phyloP scores from a whole-genome alignment of 2,113 vertebrate genomes.

The Bubalus kerabau region DNA sequence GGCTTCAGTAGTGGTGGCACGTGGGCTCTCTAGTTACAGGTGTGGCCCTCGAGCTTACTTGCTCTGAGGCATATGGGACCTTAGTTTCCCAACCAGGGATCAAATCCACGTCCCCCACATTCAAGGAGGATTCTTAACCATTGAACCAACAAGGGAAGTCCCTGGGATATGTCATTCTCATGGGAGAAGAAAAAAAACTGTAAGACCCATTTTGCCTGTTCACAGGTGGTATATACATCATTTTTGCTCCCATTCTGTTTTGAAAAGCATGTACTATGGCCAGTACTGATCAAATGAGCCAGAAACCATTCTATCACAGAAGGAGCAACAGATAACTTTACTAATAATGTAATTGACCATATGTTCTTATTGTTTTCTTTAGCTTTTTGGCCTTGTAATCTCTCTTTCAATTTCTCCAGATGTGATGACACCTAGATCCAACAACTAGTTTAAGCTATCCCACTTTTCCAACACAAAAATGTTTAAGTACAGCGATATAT shows the following conservation, averaged over 20 bases:
- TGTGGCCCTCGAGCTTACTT: not conserved
- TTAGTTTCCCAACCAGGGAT: not conserved
- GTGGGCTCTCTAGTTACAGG: not conserved
- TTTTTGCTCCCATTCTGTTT: not conserved
- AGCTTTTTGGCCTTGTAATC: not conserved
- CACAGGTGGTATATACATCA: not conserved
- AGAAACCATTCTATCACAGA: not conserved
- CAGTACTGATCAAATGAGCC: not conserved
- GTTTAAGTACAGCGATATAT: not conserved
- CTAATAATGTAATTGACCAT: not conserved
- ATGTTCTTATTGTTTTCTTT: not conserved
- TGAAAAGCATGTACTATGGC: not conserved
- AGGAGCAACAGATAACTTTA: not conserved
- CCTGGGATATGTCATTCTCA: not conserved
- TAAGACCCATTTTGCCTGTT: not conserved
- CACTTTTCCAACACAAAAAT: not conserved
- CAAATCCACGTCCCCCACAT: accelerated
- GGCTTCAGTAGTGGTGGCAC: not conserved
- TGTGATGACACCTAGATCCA: not conserved
- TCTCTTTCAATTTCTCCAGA: not conserved
- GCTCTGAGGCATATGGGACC: not conserved
- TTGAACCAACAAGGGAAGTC: not conserved
- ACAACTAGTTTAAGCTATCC: not conserved
- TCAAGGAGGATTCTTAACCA: not conserved
- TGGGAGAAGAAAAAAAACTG: not conserved